Evolutionary conservation across 2,797 vertebrate genomes (phyloP).

Genomic region (Trachurus trachurus): DNA sequence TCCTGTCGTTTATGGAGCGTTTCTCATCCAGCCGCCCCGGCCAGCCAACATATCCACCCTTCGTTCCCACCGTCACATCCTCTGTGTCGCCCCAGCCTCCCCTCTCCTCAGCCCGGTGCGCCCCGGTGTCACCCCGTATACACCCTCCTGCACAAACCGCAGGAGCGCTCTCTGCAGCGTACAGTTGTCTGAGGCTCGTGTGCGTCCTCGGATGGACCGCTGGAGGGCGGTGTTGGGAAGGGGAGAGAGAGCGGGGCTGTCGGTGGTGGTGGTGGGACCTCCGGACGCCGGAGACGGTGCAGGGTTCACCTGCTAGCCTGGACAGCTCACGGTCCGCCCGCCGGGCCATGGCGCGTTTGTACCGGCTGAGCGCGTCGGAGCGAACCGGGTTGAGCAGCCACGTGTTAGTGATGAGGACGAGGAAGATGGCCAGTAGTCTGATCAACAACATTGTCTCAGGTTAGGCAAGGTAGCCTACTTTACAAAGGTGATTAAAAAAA

Average conservation of each 20-base stretch:
- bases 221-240: slow-evolving; percentile 84
- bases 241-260: slow-evolving; percentile 69
- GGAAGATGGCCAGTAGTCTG: slow-evolving; percentile 82
- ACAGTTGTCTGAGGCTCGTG: slow-evolving; percentile 58
- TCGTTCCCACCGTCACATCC: slow-evolving; percentile 18
- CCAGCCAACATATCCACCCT: slow-evolving; percentile 1
- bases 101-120: slow-evolving; percentile 23
- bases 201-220: slow-evolving; percentile 80
- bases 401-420: slow-evolving; percentile 83
- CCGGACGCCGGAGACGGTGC: slow-evolving; percentile 83
- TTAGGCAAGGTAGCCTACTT: not conserved
- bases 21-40: slow-evolving; percentile 1
- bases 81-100: slow-evolving; percentile 20
- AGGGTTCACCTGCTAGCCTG: slow-evolving; percentile 82
- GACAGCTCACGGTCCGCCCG: slow-evolving; percentile 77
- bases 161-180: slow-evolving; percentile 44
- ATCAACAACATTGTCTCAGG: slow-evolving; percentile 78
- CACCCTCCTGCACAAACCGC: slow-evolving; percentile 70
- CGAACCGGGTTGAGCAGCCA: slow-evolving; percentile 79
- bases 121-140: slow-evolving; percentile 60
- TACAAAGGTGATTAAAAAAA: not conserved
- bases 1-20: not conserved
- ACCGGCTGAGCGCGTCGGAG: slow-evolving; percentile 73
- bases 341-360: slow-evolving; percentile 78
- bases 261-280: slow-evolving; percentile 71